Percentiles rank a stretch among this genome's conserved stretches.
Evolutionary conservation across 2,797 vertebrate genomes (phyloP).

Genomic region (Platalea minor): DNA sequence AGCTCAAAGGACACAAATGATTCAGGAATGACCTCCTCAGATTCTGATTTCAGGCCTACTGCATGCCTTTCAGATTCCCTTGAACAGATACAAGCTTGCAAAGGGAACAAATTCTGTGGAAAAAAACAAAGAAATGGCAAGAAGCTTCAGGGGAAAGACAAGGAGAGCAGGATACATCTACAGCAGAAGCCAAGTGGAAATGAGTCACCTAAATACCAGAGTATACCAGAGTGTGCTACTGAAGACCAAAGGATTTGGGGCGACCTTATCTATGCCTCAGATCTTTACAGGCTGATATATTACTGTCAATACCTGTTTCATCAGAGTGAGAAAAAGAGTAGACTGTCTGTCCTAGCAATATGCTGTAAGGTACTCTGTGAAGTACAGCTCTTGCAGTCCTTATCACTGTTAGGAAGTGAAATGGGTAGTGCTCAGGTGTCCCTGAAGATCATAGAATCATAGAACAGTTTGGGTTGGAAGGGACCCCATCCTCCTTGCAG

Average conservation of each 20-base stretch:
- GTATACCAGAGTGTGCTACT: background rate
- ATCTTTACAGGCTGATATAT: background rate
- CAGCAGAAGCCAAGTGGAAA: background rate
- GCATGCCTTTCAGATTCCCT: background rate
- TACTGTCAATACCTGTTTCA: background rate
- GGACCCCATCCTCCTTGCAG: background rate
- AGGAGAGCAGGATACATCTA: background rate
- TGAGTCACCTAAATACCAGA: background rate
- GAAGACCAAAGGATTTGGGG: background rate
- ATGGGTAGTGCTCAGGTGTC: background rate
- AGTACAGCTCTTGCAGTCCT: background rate
- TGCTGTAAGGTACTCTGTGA: background rate
- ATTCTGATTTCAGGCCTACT: background rate
- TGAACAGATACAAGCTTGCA: background rate
- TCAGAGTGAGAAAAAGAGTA: background rate
- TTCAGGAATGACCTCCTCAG: accelerated
- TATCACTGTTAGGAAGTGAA: background rate
- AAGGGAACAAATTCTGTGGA: background rate
- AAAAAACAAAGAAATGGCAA: background rate
- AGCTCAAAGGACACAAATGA: background rate
- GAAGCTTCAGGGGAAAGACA: background rate
- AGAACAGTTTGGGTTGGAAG: background rate
- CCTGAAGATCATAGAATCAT: background rate
- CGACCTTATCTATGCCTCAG: background rate
- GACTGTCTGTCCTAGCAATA: background rate